phyloP scores from a whole-genome alignment of 2,113 vertebrate species.

The Protobothrops mucrosquamatus region DNA sequence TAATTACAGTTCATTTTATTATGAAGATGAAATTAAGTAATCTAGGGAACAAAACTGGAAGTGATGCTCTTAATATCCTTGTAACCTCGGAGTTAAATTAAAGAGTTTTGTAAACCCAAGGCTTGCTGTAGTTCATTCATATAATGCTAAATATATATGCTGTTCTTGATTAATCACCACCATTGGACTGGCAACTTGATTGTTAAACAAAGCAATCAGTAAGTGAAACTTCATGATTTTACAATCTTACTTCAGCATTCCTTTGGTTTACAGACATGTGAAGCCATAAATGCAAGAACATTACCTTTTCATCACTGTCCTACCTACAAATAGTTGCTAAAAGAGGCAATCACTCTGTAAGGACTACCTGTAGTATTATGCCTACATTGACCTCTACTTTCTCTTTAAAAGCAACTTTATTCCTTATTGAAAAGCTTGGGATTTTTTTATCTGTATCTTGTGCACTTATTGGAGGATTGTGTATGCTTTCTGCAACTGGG shows the following conservation, averaged over 20 bases:
- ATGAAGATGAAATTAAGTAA: too few species aligned
- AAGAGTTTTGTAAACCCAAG: background rate
- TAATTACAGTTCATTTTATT: background rate
- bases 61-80: background rate
- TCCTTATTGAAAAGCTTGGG: conserved; percentile 37
- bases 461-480: conserved; percentile 22
- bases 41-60: background rate
- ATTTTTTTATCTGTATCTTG: conserved; percentile 37
- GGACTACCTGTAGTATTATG: background rate
- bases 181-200: background rate
- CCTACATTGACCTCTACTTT: background rate
- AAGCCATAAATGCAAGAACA: background rate
- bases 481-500: background rate
- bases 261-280: background rate
- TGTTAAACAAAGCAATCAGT: background rate
- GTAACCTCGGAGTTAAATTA: background rate
- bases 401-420: conserved; percentile 40
- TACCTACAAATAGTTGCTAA: background rate
- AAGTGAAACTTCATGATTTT: background rate
- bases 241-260: background rate
- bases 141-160: background rate
- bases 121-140: background rate
- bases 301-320: background rate
- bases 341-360: background rate
- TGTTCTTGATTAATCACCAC: background rate